Percentiles rank a stretch among this genome's conserved stretches.
phyloP scores from a whole-genome alignment of 1,140 invertebrate species.

The Drosophila pallidifrons region DNA sequence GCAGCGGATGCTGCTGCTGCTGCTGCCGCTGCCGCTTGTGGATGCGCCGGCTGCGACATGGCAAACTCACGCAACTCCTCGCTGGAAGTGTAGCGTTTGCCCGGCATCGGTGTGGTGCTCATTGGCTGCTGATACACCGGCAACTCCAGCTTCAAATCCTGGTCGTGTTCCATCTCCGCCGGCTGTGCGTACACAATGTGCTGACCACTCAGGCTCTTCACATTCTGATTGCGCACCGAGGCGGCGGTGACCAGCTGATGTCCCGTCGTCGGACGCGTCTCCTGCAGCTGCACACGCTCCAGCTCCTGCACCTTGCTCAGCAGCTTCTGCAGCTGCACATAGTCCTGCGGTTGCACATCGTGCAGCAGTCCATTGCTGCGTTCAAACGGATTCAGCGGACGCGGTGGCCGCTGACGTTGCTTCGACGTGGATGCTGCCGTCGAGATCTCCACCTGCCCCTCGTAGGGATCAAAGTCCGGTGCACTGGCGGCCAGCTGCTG shows the following conservation, averaged over 20 bases:
- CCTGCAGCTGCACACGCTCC: conserved; percentile 77
- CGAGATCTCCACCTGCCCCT: conserved; percentile 65
- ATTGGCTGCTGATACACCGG: conserved; percentile 56
- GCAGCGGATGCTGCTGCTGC: neutral
- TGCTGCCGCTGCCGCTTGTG: conserved; percentile 20
- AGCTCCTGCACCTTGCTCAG: conserved; percentile 80
- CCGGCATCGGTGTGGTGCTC: neutral
- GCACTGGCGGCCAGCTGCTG: conserved; percentile 52
- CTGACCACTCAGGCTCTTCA: conserved; percentile 65
- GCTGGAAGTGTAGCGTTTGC: conserved; percentile 47
- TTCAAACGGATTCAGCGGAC: conserved; percentile 58
- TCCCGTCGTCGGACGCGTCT: conserved; percentile 17
- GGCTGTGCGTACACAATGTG: conserved; percentile 74
- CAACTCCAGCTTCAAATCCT: conserved; percentile 58
- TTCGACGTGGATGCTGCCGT: conserved; percentile 70
- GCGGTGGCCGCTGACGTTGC: conserved; percentile 37
- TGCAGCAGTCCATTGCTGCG: conserved; percentile 68
- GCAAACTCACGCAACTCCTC: conserved; percentile 74
- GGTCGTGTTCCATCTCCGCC: conserved; percentile 23
- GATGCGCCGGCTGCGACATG: conserved; percentile 66
- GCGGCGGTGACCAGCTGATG: conserved; percentile 69
- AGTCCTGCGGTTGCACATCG: conserved; percentile 77
- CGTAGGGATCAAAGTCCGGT: neutral
- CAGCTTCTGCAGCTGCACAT: conserved; percentile 79
- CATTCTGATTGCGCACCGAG: conserved; percentile 67